These are phyloP conservation scores for Sakesphorus luctuosus DNA, from an alignment of 2,113 vertebrate species.

Conservation along the genomic window DNA sequence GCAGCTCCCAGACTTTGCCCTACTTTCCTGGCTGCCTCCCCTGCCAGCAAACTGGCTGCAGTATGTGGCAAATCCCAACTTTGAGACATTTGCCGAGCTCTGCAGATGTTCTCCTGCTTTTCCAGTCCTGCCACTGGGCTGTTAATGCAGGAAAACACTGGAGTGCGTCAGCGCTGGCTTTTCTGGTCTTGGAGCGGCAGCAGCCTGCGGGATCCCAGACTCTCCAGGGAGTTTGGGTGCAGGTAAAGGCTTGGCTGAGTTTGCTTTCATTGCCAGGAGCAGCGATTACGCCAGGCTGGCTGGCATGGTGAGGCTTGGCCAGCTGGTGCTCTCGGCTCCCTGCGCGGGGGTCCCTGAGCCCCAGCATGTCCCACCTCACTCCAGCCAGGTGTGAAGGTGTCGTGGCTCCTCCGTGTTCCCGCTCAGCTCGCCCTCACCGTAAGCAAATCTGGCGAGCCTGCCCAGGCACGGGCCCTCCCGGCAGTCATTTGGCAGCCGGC, in stretches of 20 bases:
- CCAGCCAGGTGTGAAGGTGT: not conserved
- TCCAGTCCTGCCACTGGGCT: constrained; percentile 34
- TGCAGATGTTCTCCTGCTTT: constrained; percentile 62
- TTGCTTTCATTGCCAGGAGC: not conserved
- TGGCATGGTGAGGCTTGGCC: accelerated
- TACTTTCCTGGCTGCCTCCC: not conserved
- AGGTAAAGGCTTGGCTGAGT: not conserved
- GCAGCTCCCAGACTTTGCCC: constrained; percentile 46
- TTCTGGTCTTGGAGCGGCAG: not conserved
- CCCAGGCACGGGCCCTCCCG: not conserved
- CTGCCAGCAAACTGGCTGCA: not conserved
- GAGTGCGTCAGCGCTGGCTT: constrained; percentile 15
- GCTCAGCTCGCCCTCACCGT: not conserved
- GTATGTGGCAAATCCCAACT: not conserved
- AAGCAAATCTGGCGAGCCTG: constrained; percentile 4
- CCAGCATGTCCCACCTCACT: accelerated
- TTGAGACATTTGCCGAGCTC: constrained; percentile 34
- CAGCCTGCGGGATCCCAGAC: not conserved
- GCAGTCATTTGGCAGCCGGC: not conserved
- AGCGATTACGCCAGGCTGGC: not conserved
- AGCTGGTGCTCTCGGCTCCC: accelerated
- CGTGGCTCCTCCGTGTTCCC: not conserved
- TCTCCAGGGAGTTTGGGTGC: not conserved
- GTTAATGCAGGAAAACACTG: not conserved
- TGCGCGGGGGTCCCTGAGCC: accelerated